Evolutionary conservation across 2,888 invertebrate species (phyloP).

Genomic region (Emmelina monodactyla): DNA sequence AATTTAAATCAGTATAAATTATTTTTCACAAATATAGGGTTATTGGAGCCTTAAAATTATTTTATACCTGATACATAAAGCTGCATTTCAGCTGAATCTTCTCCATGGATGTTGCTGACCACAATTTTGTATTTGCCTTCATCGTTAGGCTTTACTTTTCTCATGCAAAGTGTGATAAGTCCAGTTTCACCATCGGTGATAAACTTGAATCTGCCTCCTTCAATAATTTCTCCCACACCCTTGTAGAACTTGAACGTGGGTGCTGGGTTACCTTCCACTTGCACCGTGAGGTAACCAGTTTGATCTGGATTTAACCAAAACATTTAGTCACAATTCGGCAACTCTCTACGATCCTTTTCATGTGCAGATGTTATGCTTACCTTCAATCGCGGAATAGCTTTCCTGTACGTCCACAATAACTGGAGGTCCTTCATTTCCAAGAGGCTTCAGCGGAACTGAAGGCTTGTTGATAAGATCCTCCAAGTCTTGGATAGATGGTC

Average conservation of each 20-base stretch:
- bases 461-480: constrained; percentile 91
- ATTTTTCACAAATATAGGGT: no score
- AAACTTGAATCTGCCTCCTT: constrained; percentile 95
- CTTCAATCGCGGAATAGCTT: constrained; percentile 96
- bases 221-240: constrained; percentile 91
- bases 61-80: constrained; percentile 98
- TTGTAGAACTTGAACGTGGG: constrained; percentile 97
- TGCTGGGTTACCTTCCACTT: constrained; percentile 92
- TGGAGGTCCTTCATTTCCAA: constrained; percentile 85
- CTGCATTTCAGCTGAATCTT: constrained; percentile 95
- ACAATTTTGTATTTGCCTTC: constrained; percentile 95
- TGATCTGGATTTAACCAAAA: no score
- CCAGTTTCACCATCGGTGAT: constrained; percentile 94
- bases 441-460: constrained; percentile 84
- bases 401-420: constrained; percentile 92
- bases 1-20: no score
- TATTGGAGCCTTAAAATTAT: no score
- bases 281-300: constrained; percentile 91
- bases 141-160: constrained; percentile 96
- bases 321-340: no score
- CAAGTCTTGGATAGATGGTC: constrained; percentile 89
- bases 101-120: constrained; percentile 92
- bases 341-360: no score
- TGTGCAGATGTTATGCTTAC: constrained; percentile 65
- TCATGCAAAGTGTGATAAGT: constrained; percentile 91